Conservation (phyloP, 37 sponge, comb jelly and placozoan genomes). For the Sycon ciliatum region DNA sequence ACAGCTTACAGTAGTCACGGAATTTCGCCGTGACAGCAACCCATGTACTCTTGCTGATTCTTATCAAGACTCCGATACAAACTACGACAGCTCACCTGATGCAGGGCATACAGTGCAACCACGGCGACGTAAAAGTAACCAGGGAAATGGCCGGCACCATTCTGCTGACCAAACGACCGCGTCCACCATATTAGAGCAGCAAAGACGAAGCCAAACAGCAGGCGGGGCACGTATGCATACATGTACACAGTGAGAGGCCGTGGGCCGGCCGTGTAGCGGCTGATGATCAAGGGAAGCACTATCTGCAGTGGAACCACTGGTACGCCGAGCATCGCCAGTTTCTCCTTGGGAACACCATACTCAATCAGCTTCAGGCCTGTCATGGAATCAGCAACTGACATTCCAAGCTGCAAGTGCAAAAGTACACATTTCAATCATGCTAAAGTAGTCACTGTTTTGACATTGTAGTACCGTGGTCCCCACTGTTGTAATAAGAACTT, state of each 20-base stretch:
- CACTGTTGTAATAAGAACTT: no score
- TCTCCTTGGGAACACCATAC: constrained; percentile 79
- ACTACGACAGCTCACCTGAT: constrained; percentile 50
- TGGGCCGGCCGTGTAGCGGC: constrained; percentile 61
- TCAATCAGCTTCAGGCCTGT: constrained; percentile 85
- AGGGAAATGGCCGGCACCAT: constrained; percentile 43
- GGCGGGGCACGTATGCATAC: constrained; percentile 50
- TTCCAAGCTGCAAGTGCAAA: no score
- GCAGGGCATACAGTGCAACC: constrained; percentile 39
- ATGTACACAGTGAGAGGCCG: constrained; percentile 60
- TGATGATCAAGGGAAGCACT: constrained; percentile 59
- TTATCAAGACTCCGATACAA: no score
- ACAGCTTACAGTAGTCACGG: no score
- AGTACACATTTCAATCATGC: no score
- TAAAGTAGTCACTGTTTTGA: no score
- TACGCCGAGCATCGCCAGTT: constrained; percentile 69
- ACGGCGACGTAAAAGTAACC: constrained; percentile 53
- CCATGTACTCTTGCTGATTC: no score
- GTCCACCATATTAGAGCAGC: constrained; percentile 66
- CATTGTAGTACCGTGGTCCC: no score
- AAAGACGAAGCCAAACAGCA: constrained; percentile 50
- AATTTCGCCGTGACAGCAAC: no score
- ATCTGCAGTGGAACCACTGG: constrained; percentile 81
- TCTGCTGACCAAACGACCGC: constrained; percentile 5
- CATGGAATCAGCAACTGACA: constrained; percentile 61